Conservation (phyloP, 2,888 invertebrate genomes). For the Sialis fuliginosa region DNA sequence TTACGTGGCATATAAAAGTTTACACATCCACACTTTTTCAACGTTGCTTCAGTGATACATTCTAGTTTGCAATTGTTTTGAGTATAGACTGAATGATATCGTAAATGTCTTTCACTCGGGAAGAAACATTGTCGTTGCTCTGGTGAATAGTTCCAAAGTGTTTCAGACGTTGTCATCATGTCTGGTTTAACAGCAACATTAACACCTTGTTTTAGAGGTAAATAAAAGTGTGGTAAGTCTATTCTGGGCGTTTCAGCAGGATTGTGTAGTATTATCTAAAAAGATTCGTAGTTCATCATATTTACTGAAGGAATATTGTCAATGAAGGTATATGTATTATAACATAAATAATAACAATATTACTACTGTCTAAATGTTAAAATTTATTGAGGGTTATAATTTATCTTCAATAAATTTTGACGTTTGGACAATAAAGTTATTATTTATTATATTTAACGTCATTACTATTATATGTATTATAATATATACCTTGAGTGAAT, state of each 20-base stretch:
- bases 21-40: slow-evolving; percentile 13
- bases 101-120: slow-evolving; percentile 12
- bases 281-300: not conserved
- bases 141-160: slow-evolving; percentile 11
- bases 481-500: too few relatives aligned
- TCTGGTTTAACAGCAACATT: slow-evolving; percentile 12
- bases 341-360: too few relatives aligned
- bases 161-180: slow-evolving; percentile 14
- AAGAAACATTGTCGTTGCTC: slow-evolving; percentile 14
- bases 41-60: slow-evolving; percentile 14
- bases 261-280: slow-evolving; percentile 17
- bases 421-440: too few relatives aligned
- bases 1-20: slow-evolving; percentile 16
- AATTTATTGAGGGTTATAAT: not conserved
- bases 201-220: slow-evolving; percentile 13
- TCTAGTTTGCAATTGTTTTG: slow-evolving; percentile 15
- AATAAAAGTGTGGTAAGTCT: slow-evolving; percentile 12
- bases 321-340: not conserved
- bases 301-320: slow-evolving; percentile 1
- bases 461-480: too few relatives aligned
- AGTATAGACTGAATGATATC: slow-evolving; percentile 14
- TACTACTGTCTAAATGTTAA: not conserved
- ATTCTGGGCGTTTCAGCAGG: slow-evolving; percentile 17
- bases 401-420: not conserved
- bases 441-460: too few relatives aligned